A percentile compares a stretch with the other conserved stretches of the same genome.
phyloP scores from a whole-genome alignment of 2,113 vertebrate genomes.

The Brachyhypopomus occidentalis region DNA sequence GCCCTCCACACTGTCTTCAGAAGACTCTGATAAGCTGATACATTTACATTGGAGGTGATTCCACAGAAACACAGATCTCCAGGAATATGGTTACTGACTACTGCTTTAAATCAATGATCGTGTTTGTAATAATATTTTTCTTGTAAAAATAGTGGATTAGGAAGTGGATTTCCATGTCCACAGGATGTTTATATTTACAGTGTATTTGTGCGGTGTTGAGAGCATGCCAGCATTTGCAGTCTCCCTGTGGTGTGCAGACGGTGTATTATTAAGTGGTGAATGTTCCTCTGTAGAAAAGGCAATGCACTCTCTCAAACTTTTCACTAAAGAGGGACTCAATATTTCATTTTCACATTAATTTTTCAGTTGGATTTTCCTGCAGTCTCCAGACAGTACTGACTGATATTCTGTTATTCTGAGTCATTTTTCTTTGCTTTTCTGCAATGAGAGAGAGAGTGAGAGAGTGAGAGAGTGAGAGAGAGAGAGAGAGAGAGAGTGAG shows the following conservation, averaged over 20 bases:
- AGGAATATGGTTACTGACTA: too few relatives aligned
- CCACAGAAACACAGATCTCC: too few relatives aligned
- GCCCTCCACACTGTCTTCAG: too few relatives aligned
- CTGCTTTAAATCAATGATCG: too few relatives aligned
- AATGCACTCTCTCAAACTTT: conserved; percentile 59
- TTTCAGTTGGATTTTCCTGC: conserved; percentile 65
- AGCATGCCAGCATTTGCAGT: background rate
- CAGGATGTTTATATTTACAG: background rate
- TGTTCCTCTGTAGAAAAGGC: conserved; percentile 51
- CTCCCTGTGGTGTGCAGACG: conserved; percentile 25
- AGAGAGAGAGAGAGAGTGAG: background rate
- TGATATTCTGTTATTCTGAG: conserved; percentile 57
- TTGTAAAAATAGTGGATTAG: background rate
- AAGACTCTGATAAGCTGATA: too few relatives aligned
- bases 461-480: conserved; percentile 9
- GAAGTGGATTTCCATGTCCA: background rate
- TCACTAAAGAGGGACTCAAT: conserved; percentile 56
- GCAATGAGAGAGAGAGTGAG: conserved; percentile 1
- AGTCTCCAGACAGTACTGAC: conserved; percentile 59
- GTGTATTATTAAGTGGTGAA: conserved; percentile 53
- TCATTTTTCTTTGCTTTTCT: conserved; percentile 50
- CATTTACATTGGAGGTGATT: too few relatives aligned
- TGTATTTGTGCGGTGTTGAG: background rate
- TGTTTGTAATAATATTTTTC: too few relatives aligned
- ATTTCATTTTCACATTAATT: conserved; percentile 67